Conservation (phyloP, 2,797 vertebrate species). For the Acanthornis magna region DNA sequence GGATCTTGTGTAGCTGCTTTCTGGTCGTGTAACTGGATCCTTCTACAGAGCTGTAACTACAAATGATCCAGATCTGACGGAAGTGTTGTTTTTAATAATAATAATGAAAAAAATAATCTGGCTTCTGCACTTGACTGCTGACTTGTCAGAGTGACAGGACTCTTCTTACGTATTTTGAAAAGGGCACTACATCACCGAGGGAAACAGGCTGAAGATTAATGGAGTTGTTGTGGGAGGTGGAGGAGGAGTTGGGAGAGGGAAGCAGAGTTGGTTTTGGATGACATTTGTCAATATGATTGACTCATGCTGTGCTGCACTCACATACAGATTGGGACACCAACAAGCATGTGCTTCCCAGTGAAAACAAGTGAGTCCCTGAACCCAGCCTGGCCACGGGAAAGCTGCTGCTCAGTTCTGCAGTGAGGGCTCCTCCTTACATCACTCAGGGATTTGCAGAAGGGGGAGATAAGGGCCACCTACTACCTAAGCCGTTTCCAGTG, state of each 20-base stretch:
- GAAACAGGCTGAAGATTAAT: not conserved
- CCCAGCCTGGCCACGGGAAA: not conserved
- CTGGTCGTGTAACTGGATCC: accelerated
- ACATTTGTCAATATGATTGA: slow-evolving; percentile 18
- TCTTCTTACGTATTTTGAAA: not conserved
- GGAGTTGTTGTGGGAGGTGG: not conserved
- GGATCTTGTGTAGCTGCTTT: not conserved
- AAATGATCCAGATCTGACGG: not conserved
- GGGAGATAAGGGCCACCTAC: not conserved
- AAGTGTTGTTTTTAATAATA: not conserved
- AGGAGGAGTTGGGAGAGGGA: slow-evolving; percentile 9
- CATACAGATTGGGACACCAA: not conserved
- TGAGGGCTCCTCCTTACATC: not conserved
- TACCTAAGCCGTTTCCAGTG: slow-evolving; percentile 39
- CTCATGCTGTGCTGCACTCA: not conserved
- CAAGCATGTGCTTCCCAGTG: not conserved
- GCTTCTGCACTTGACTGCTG: not conserved
- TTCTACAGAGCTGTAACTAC: not conserved
- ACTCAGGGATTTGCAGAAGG: not conserved
- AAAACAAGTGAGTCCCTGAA: not conserved
- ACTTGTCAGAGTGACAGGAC: not conserved
- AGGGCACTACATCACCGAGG: not conserved
- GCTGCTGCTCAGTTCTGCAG: not conserved
- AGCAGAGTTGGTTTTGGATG: not conserved
- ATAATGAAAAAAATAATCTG: not conserved